These are phyloP conservation scores for Coelogynopora nodosa DNA, from an alignment of 2,888 invertebrate genomes.

Conservation along the genomic window DNA sequence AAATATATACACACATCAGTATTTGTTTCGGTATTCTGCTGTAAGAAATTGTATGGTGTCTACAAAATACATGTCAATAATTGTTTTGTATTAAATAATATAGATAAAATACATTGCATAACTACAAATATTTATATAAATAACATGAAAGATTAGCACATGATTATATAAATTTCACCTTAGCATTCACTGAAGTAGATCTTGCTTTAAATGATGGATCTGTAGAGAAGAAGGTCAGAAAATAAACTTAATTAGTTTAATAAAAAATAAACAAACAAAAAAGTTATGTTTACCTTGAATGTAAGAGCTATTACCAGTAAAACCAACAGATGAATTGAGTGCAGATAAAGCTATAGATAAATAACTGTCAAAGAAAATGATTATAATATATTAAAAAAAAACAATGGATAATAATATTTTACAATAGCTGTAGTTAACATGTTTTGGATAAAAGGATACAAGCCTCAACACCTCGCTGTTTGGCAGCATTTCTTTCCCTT, in stretches of 20 bases:
- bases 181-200: neutral
- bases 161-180: neutral
- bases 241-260: neutral
- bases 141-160: neutral
- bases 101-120: too few species aligned
- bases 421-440: too few species aligned
- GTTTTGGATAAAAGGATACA: too few species aligned
- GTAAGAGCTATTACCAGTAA: neutral
- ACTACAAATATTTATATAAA: neutral
- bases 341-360: slow-evolving; percentile 8
- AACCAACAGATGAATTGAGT: neutral
- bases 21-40: neutral
- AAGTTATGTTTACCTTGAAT: neutral
- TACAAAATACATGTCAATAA: neutral
- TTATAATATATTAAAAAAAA: too few species aligned
- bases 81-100: too few species aligned
- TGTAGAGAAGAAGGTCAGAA: neutral
- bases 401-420: too few species aligned
- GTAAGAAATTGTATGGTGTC: too few species aligned
- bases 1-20: neutral
- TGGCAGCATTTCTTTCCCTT: neutral
- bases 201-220: neutral
- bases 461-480: neutral
- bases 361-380: too few species aligned
- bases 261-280: neutral